Percentiles rank a stretch among this genome's conserved stretches.
Conservation (phyloP, 2,888 invertebrate species). For the Flexamia atlantica region DNA sequence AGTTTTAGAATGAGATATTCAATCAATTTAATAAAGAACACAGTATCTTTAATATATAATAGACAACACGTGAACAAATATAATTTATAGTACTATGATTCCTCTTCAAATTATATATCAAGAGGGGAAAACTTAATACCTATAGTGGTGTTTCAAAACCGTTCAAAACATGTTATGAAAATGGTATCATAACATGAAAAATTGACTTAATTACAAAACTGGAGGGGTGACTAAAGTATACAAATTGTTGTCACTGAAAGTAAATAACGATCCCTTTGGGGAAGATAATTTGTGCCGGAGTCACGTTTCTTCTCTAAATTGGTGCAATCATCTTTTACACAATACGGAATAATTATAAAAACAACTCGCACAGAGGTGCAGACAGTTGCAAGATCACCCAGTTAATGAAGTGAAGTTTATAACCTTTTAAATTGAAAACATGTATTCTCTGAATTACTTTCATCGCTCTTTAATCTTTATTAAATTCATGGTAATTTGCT, state of each 20-base stretch:
- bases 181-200: neutral
- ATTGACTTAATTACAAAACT: conserved; percentile 14
- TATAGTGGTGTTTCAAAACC: too few species aligned
- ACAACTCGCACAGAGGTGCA: neutral
- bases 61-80: too few species aligned
- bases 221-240: conserved; percentile 4
- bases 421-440: neutral
- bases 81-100: too few species aligned
- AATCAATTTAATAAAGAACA: too few species aligned
- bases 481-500: too few species aligned
- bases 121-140: too few species aligned
- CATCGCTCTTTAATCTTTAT: conserved; percentile 60
- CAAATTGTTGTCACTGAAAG: conserved; percentile 24
- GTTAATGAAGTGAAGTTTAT: neutral
- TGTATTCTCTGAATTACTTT: conserved; percentile 60
- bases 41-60: too few species aligned
- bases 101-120: too few species aligned
- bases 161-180: conserved; percentile 25
- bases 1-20: too few species aligned
- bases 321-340: conserved; percentile 13
- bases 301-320: conserved; percentile 24
- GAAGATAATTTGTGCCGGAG: neutral
- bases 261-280: conserved; percentile 24
- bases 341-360: neutral
- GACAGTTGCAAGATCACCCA: neutral